Evolutionary conservation across 2,113 vertebrate genomes (phyloP), one percentile per base, ranked within the genome.

Genomic region (Antechinus stuartii): DNA sequence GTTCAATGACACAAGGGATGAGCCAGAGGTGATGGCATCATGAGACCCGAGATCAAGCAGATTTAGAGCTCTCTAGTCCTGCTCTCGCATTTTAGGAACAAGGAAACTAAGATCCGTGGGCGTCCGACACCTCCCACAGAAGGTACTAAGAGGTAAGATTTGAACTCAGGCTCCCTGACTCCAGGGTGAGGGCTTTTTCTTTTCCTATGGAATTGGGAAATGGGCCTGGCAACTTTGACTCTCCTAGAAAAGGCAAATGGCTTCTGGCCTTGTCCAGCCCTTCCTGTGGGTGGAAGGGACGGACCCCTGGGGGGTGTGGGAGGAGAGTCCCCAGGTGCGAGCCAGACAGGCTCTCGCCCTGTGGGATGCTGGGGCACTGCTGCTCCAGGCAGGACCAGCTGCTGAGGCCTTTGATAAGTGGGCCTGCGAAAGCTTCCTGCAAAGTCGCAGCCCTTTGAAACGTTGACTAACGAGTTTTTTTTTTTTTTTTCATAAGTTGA

Each of bases 391-490:
- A 0, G 93, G 61, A 90, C 95, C n/a, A 46, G 94, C 9, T 68
- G 25, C 42, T 91, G 95, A n/a, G 93, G 92, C 42, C 91, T 55
- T 95, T 61, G 96, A 95, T 22, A 94, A 89, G 89, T 26, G 92
- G 95, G 49, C 90, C 24, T 0, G 30, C 54, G 94, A 84, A 94
- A 91, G 68, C 91, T 53, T 92, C 95, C 92, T 54, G 91, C n/a
- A 95, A 96, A 96, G 97, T 91, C 22, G n/a, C 92, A 94, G 94
- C 94, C 97, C 95, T 95, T 90, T 76, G 92, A 95, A 96, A 93
- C 92, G 0, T 90, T 94, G 96, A 96, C 98, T 97, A 97, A 97
- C 54, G 95, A 94, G 94, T 30, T 91, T 91, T 89, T 95, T 97
- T 55, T 42, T 76, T 97, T 96, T 98, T 98, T 96, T 96, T 93